Evolutionary conservation across 1,140 invertebrate genomes (phyloP), one percentile per base, ranked within the genome.

Genomic region (Bombus superbus): DNA sequence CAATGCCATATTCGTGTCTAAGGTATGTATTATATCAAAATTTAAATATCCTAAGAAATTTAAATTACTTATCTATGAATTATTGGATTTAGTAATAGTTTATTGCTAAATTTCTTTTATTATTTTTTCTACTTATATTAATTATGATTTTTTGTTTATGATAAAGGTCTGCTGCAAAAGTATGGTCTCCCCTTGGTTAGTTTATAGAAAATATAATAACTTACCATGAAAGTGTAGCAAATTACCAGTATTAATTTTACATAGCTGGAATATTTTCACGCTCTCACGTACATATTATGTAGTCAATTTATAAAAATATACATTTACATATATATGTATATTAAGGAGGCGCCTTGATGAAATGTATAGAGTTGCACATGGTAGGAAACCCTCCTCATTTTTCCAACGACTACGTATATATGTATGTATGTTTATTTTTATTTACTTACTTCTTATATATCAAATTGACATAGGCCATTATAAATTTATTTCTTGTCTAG

Each of bases 1-100:
- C 90, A 85, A 94, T 96, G 93, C 96, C 96, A 4, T 91, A 95
- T 62, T 92, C 94, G 57, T 95, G 94, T 89, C 92, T 96, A 68
- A 96, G 93, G 96, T 96, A 91, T 59, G 88, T 92, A 86, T 32
- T 71, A 75, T 62, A 69, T 47, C 28, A 79, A 11, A 62, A 73
- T 83, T 44, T 64, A n/a, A 38, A 76, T 73, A 32, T 40, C 4
- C 80, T 38, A 64, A 76, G 80, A 38, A 72, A 25, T 38, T 35
- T 44, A 74, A 71, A 80, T 42, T 42, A 71, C 3, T 68, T 38
- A 68, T 22, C 35, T 8, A 62, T 28, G 10, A 62, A 62, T 62
- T 62, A 62, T 62, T 62, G 28, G 11, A 62, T 62, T 53, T 53
- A 53, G 0, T 53, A 64, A 22, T 18, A 74, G 10, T 22, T 25